Conservation (phyloP, 2,113 vertebrate genomes). For the Balaeniceps rex region DNA sequence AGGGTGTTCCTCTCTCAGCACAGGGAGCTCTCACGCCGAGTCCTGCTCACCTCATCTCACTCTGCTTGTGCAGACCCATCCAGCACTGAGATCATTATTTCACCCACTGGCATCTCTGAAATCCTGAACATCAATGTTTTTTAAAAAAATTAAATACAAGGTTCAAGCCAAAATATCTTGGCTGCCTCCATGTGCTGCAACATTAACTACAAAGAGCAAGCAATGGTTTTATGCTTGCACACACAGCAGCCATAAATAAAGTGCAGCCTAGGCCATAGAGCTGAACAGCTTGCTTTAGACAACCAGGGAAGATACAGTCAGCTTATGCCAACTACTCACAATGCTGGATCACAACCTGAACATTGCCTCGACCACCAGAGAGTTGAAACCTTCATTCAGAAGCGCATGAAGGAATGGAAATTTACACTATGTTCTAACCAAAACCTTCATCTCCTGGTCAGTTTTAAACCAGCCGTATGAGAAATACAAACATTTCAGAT, state of each 20-base stretch:
- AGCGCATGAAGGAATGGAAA: not conserved
- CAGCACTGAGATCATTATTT: not conserved
- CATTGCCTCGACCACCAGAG: rapidly evolving
- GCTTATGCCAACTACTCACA: not conserved
- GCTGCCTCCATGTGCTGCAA: not conserved
- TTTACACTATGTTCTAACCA: not conserved
- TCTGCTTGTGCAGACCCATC: not conserved
- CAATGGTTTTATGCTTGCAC: not conserved
- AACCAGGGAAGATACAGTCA: not conserved
- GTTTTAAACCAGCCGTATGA: not conserved
- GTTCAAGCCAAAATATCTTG: not conserved
- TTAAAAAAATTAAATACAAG: slow-evolving; percentile 1
- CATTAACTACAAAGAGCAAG: not conserved
- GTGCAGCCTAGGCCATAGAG: not conserved
- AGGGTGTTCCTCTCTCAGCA: not conserved
- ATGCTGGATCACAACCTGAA: not conserved
- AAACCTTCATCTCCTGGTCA: not conserved
- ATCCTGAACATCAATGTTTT: not conserved
- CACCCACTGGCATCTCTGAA: not conserved
- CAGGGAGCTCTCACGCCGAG: not conserved
- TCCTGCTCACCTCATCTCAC: not conserved
- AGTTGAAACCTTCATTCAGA: not conserved
- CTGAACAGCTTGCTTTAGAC: not conserved
- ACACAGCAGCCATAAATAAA: not conserved
- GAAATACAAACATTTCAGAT: not conserved